These are phyloP conservation scores for Lithophane semibrunnea DNA, from an alignment of 2,888 invertebrate genomes.

Conservation along the genomic window DNA sequence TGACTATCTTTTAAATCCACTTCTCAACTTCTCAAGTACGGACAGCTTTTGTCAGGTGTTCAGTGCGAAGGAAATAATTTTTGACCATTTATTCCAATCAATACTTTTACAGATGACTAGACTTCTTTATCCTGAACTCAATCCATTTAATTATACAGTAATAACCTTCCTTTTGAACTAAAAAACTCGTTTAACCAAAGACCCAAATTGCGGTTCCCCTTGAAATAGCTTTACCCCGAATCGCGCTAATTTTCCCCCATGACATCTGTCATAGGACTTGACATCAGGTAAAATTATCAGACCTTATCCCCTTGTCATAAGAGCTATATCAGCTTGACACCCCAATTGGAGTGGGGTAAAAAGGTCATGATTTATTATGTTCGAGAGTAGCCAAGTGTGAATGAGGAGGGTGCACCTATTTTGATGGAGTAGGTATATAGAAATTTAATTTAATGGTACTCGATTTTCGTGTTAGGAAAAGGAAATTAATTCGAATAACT, in stretches of 20 bases:
- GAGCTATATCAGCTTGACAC: slow-evolving; percentile 52
- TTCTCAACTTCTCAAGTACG: not conserved
- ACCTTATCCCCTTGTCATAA: slow-evolving; percentile 51
- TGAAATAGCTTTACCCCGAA: slow-evolving; percentile 42
- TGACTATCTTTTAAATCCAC: too few relatives aligned
- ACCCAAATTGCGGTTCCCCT: slow-evolving; percentile 33
- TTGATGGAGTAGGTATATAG: slow-evolving; percentile 47
- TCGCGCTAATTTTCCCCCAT: slow-evolving; percentile 55
- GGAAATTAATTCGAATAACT: slow-evolving; percentile 50
- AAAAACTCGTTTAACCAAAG: slow-evolving; percentile 30
- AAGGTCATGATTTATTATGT: slow-evolving; percentile 73
- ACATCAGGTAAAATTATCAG: slow-evolving; percentile 25
- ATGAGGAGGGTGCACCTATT: slow-evolving; percentile 68
- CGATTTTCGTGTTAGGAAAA: slow-evolving; percentile 41
- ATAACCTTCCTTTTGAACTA: slow-evolving; percentile 28
- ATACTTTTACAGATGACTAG: slow-evolving; percentile 4
- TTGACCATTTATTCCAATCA: not conserved
- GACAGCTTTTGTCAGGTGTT: not conserved
- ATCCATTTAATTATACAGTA: not conserved
- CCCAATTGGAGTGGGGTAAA: slow-evolving; percentile 51
- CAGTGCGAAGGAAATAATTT: not conserved
- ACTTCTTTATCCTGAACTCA: not conserved
- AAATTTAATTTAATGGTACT: slow-evolving; percentile 57
- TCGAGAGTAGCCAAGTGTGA: slow-evolving; percentile 68
- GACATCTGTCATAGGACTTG: slow-evolving; percentile 51